Evolutionary conservation across 2,888 invertebrate genomes (phyloP).

Genomic region (Hirtodrosophila trivittata): DNA sequence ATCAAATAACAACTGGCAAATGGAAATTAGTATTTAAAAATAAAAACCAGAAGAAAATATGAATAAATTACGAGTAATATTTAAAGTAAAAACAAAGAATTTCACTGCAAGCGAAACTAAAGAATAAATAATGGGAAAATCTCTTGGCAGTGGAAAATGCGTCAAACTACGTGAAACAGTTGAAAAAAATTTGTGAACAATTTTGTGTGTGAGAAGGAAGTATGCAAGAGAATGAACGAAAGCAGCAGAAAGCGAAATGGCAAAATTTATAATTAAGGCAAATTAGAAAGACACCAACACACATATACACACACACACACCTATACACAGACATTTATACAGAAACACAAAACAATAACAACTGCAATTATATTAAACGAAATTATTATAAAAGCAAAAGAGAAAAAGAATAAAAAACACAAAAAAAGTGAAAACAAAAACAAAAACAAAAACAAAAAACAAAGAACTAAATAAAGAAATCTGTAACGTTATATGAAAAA

Average conservation of each 20-base stretch:
- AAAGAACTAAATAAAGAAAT: conserved; percentile 79
- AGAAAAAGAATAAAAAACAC: conserved; percentile 57
- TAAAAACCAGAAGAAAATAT: conserved; percentile 63
- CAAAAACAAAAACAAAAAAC: conserved; percentile 53
- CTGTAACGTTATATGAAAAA: conserved; percentile 83
- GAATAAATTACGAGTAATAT: conserved; percentile 71
- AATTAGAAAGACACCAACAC: conserved; percentile 40
- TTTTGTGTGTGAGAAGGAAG: conserved; percentile 26
- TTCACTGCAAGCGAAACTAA: conserved; percentile 56
- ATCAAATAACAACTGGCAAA: conserved; percentile 45
- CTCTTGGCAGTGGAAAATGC: too few species aligned
- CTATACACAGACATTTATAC: too few species aligned
- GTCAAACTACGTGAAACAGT: conserved; percentile 25
- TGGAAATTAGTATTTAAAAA: conserved; percentile 67
- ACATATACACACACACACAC: conserved; percentile 39
- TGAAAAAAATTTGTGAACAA: conserved; percentile 36
- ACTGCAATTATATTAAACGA: conserved; percentile 75
- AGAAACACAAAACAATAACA: conserved; percentile 57
- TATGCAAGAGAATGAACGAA: conserved; percentile 34
- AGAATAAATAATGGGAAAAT: conserved; percentile 38
- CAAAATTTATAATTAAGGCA: conserved; percentile 64
- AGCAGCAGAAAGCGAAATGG: conserved; percentile 27
- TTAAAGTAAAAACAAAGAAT: conserved; percentile 40
- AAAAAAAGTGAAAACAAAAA: conserved; percentile 55
- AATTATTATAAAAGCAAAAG: conserved; percentile 66